Evolutionary conservation across 2,888 invertebrate species (phyloP), one percentile per base, ranked within the genome.

Genomic region (Biston betularia): DNA sequence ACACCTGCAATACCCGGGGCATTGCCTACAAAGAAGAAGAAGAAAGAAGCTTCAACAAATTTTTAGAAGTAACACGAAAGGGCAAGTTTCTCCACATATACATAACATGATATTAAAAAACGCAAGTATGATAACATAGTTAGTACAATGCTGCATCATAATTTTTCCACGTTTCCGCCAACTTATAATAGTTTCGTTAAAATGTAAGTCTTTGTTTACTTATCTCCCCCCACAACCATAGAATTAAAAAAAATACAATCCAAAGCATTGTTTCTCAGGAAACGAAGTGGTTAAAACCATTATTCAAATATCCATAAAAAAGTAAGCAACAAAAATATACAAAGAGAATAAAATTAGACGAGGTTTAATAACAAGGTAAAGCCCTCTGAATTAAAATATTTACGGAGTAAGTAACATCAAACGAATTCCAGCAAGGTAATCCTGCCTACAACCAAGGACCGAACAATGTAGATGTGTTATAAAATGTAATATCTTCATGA

Each of bases 301-400:
- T 63, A 55, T 68, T 68, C 63, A 63, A 63, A 63, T 63, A 63
- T 46, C 67, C 67, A 60, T 68, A 63, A 68, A 67, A 68, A 68
- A 50, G n/a, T 68, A 67, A 63, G 42, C 58, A 58, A 44, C 59
- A 45, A 63, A 68, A 59, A 59, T 61, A 53, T 63, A 63, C 59
- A 68, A 68, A 63, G 67, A 56, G 63, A 68, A 68, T 63, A 60
- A 68, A 63, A 68, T 68, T 68, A 68, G 67, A 59, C 59, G 63
- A 63, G 63, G 67, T 68, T 68, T 68, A 68, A 68, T 68, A 68
- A 68, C 59, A 63, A 68, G 67, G 63, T 68, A 63, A 68, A 68
- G 55, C 67, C 63, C 63, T 68, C 67, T 14, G 59, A 68, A 68
- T 68, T 68, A 68, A 68, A 68, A 68, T 63, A 63, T 68, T 63